These are phyloP conservation scores for Spilosoma lubricipeda DNA, from an alignment of 2,888 invertebrate genomes.

Conservation along the genomic window DNA sequence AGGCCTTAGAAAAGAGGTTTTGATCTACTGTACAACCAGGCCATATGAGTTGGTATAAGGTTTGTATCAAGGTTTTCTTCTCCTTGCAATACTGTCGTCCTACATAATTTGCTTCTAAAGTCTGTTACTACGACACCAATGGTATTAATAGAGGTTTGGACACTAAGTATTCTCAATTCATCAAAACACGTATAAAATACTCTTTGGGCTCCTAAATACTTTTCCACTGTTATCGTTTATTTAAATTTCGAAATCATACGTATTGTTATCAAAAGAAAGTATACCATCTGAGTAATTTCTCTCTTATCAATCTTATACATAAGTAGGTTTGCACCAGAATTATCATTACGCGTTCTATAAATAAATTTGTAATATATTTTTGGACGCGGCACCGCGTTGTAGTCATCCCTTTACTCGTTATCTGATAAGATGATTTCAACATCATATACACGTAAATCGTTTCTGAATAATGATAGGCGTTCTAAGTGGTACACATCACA, in stretches of 20 bases:
- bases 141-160: too few relatives aligned
- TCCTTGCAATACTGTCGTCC: too few relatives aligned
- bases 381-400: constrained; percentile 6
- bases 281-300: background rate
- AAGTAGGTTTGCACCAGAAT: constrained; percentile 5
- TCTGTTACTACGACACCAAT: too few relatives aligned
- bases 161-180: background rate
- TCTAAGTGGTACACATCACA: background rate
- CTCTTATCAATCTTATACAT: background rate
- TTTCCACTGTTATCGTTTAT: background rate
- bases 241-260: background rate
- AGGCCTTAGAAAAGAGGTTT: too few relatives aligned
- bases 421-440: constrained; percentile 13
- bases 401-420: constrained; percentile 7
- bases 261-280: background rate
- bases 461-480: constrained; percentile 1
- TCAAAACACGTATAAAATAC: too few relatives aligned
- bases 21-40: too few relatives aligned
- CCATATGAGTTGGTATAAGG: too few relatives aligned
- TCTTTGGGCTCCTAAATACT: too few relatives aligned
- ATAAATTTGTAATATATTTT: constrained; percentile 17
- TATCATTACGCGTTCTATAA: constrained; percentile 20
- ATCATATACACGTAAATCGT: constrained; percentile 2
- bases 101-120: too few relatives aligned
- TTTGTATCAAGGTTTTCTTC: too few relatives aligned